Conservation (phyloP, 53 echinoderm and acorn worm genomes). For the Arbacia lixula region DNA sequence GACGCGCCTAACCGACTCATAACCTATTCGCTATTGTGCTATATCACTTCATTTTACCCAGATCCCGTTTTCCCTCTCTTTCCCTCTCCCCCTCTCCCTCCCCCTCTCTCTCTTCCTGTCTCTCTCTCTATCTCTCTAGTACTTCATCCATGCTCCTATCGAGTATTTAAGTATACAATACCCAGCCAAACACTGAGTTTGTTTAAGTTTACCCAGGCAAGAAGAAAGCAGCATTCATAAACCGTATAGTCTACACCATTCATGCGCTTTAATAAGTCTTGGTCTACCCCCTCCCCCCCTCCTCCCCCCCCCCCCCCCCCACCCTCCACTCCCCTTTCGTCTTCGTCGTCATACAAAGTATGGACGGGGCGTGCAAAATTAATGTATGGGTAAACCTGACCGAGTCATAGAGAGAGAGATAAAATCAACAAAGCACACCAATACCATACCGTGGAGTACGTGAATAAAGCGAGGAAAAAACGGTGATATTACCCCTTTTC, state of each 20-base stretch:
- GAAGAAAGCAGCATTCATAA: slow-evolving; percentile 20
- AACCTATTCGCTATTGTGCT: no score
- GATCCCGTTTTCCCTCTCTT: background rate
- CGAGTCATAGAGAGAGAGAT: slow-evolving; percentile 1
- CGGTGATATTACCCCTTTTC: background rate
- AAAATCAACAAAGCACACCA: slow-evolving; percentile 33
- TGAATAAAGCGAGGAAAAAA: background rate
- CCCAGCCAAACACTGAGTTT: slow-evolving; percentile 35
- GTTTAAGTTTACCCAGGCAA: slow-evolving; percentile 40
- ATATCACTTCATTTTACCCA: no score
- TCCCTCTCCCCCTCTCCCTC: slow-evolving; percentile 2
- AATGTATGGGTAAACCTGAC: background rate
- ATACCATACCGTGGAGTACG: no score
- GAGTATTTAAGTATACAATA: no score
- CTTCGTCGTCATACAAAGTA: background rate
- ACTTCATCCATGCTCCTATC: no score
- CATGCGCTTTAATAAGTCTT: slow-evolving; percentile 41
- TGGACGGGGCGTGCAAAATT: background rate
- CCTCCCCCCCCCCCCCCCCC: background rate
- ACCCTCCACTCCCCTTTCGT: background rate
- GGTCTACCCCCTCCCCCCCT: slow-evolving; percentile 6
- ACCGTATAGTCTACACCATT: slow-evolving; percentile 28
- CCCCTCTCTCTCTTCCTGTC: background rate
- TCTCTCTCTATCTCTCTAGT: slow-evolving; percentile 24
- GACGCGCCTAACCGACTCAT: no score